Evolutionary conservation across 2,113 vertebrate genomes (phyloP), one percentile per base, ranked within the genome.

Genomic region (Pterocles burchelli): DNA sequence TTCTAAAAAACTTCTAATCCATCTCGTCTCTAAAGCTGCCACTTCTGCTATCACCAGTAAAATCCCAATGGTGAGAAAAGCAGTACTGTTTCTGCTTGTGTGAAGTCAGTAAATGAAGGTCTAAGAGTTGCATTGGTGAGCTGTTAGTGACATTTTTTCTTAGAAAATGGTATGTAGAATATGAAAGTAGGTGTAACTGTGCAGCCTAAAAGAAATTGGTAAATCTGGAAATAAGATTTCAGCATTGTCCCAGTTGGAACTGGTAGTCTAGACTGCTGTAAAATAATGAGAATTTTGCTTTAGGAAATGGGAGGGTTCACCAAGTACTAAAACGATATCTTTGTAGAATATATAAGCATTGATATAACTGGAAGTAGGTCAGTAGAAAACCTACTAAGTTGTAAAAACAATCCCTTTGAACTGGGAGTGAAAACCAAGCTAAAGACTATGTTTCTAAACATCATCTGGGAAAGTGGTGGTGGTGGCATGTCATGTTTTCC

Each of bases 281-380:
- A 89, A 93, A 75, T 67, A 17, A 36, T 31, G 24, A 81, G 11
- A 71, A 36, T 90, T 95, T 90, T 93, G 65, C 86, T 92, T 87
- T 68, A 72, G 76, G 65, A 92, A 78, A 74, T 65, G 18, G 16
- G 33, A 79, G 26, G 25, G 36, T 72, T 94, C 77, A 85, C 41
- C 18, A 71, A 63, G 38, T 61, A 75, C 62, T 45, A 43, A 81
- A 91, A 6, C 12, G 22, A 0, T 58, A 33, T 71, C 48, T 93
- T 90, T 65, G 62, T 82, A 75, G 74, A 88, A 31, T 88, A 57
- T 57, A 16, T 61, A 12, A 1, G 2, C 22, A 7, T 82, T 72
- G 49, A 71, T 83, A 20, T 31, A 82, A 38, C 46, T 85, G 58
- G 66, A 93, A 90, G 28, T 96, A 89, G 82, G 78, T 94, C 78